A percentile compares a stretch with the other conserved stretches of the same genome.
Evolutionary conservation across 2,797 vertebrate species (phyloP).

Genomic region (Mareca penelope): DNA sequence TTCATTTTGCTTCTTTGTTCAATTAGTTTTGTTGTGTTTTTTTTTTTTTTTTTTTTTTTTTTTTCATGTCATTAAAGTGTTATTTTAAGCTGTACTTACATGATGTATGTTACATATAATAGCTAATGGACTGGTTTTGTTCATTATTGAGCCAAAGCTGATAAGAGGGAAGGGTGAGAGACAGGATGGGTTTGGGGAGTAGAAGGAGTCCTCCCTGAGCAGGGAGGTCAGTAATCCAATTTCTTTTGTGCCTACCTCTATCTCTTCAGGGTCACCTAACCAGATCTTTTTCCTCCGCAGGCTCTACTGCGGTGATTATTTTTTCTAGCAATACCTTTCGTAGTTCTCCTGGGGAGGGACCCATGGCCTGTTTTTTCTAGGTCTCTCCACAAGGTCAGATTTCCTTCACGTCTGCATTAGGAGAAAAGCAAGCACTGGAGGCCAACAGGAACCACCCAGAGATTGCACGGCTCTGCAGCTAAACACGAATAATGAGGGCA

Average conservation of each 20-base stretch:
- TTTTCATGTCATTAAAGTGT: neutral
- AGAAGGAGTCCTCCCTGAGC: neutral
- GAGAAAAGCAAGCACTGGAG: neutral
- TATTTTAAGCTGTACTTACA: constrained; percentile 1
- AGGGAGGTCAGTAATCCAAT: constrained; percentile 14
- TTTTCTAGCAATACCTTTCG: neutral
- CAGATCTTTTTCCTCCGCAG: neutral
- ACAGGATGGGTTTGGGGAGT: neutral
- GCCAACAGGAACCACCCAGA: neutral
- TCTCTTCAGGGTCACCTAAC: constrained; percentile 5
- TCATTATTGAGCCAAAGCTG: neutral
- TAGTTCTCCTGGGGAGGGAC: neutral
- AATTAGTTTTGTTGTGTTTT: neutral
- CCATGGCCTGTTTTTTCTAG: neutral
- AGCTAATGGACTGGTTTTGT: neutral
- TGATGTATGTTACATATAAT: neutral
- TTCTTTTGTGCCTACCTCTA: neutral
- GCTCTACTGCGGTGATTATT: neutral
- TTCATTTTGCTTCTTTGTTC: neutral
- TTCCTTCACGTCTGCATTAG: neutral
- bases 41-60: neutral
- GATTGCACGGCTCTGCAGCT: neutral
- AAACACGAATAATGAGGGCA: neutral
- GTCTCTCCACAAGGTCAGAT: neutral
- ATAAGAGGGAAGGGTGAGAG: neutral